phyloP scores from a whole-genome alignment of 2,888 invertebrate genomes.

The Conchocele bisecta region DNA sequence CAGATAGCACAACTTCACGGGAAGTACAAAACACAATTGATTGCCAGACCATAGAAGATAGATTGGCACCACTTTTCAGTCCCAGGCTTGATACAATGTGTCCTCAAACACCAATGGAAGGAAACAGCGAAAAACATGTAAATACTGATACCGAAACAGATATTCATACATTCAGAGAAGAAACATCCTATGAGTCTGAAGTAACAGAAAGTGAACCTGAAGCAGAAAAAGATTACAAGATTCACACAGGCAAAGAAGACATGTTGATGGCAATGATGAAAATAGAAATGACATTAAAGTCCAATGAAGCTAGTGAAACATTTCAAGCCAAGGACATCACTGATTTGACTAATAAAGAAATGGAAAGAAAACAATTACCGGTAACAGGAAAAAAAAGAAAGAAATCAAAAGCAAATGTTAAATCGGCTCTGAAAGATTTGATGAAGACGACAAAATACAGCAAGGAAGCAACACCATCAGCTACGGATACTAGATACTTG shows the following conservation, averaged over 20 bases:
- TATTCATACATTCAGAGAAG: constrained; percentile 22
- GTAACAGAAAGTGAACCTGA: constrained; percentile 12
- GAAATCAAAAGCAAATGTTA: constrained; percentile 30
- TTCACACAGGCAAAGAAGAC: constrained; percentile 8
- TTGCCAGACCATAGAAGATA: too few relatives aligned
- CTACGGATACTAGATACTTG: not conserved
- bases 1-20: too few relatives aligned
- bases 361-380: too few relatives aligned
- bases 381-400: constrained; percentile 10
- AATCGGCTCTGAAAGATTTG: constrained; percentile 47
- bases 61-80: not conserved
- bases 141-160: constrained; percentile 8
- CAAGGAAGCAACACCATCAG: too few relatives aligned
- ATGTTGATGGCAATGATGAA: constrained; percentile 42
- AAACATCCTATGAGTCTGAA: constrained; percentile 15
- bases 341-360: constrained; percentile 1
- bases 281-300: constrained; percentile 41
- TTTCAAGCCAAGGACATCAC: constrained; percentile 25
- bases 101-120: not conserved
- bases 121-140: not conserved
- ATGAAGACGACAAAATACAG: constrained; percentile 57
- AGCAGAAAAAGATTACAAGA: not conserved
- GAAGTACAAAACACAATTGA: too few relatives aligned
- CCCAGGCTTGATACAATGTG: not conserved
- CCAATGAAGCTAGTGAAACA: not conserved